Evolutionary conservation across 2,113 vertebrate genomes (phyloP), one percentile per base, ranked within the genome.

Genomic region (Uropsilus gracilis): DNA sequence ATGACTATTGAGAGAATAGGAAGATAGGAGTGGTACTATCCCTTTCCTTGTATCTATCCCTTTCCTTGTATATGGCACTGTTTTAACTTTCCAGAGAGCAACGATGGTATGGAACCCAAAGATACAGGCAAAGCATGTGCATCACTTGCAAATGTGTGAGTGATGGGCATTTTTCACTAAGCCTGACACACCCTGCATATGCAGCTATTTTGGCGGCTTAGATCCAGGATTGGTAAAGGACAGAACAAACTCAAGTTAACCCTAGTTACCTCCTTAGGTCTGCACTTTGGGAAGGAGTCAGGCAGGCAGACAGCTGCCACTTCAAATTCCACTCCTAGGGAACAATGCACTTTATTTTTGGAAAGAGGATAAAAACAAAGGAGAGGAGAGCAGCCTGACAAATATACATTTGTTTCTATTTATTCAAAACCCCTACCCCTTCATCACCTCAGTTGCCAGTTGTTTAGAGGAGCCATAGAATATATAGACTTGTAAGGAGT

Each of bases 321-420:
- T 88, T 91, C 89, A 86, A 93, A 97, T 97, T 96, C 97, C 95
- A 92, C 91, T 93, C 93, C 94, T 81, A 20, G 71, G 89, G 95
- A 95, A 97, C 96, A 97, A 97, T 96, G 93, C 48, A 57, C 80
- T 96, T 97, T 97, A 97, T 97, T 97, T 97, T 96, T 96, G 95
- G 97, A 97, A 97, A 94, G 96, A 86, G 86, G 76, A 84, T 46
- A 81, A 94, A 55, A 93, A 96, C 89, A 96, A 97, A 96, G 91
- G 93, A 91, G 80, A 78, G 42, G 42, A 91, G 81, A 93, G 84
- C 75, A 63, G 77, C 81, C 96, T 28, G 59, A 96, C 95, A 94
- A 87, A 96, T 87, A 94, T 55, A 87, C 96, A 97, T 90, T 93
- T 95, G 96, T 96, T 96, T 93, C 95, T 96, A 96, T 96, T 95